Conservation (phyloP, 2,113 vertebrate species). For the Muntiacus reevesi region DNA sequence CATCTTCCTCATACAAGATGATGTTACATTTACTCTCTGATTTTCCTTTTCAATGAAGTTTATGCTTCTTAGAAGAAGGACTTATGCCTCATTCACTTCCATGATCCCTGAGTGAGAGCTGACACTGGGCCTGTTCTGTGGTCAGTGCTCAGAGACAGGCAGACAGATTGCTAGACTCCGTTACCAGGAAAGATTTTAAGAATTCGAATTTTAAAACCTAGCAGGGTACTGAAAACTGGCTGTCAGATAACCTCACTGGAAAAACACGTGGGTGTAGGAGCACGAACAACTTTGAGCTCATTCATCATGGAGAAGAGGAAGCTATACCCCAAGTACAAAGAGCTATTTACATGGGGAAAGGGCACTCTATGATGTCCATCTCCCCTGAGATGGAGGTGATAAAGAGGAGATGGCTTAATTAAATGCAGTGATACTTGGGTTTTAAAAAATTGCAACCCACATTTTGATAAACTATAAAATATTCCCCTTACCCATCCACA, state of each 20-base stretch:
- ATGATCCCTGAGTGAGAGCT: not conserved
- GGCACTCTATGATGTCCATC: not conserved
- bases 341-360: not conserved
- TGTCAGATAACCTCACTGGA: not conserved
- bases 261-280: not conserved
- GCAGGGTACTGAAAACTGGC: not conserved
- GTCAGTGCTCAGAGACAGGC: not conserved
- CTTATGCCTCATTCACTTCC: not conserved
- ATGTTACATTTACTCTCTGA: not conserved
- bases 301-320: not conserved
- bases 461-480: not conserved
- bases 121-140: no score
- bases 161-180: not conserved
- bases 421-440: not conserved
- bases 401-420: not conserved
- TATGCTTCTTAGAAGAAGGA: not conserved
- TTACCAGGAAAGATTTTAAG: not conserved
- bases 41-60: not conserved
- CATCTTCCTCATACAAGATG: not conserved
- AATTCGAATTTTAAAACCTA: not conserved
- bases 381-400: not conserved
- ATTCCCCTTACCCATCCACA: not conserved
- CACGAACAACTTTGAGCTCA: not conserved
- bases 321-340: not conserved
- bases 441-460: no score